Evolutionary conservation across 2,797 vertebrate genomes (phyloP).

Genomic region (Rhabdomys pumilio): DNA sequence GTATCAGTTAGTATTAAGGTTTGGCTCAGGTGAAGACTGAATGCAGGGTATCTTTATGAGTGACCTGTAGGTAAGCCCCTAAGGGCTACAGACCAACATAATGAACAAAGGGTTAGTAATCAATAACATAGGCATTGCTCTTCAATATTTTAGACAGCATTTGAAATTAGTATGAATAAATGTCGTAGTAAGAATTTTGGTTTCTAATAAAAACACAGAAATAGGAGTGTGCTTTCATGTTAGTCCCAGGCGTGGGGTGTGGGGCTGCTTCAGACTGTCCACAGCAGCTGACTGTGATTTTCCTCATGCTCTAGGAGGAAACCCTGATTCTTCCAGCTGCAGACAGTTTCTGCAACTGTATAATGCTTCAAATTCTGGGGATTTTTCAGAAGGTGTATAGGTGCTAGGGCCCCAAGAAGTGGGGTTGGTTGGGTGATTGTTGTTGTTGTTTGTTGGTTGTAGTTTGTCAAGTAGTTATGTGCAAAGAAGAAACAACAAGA

Average conservation of each 20-base stretch:
- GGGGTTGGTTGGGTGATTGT: background rate
- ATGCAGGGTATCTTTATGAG: background rate
- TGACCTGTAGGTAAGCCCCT: background rate
- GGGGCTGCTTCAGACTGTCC: background rate
- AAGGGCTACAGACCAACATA: background rate
- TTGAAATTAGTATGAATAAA: background rate
- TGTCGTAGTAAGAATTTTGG: background rate
- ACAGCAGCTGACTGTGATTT: background rate
- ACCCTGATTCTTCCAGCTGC: background rate
- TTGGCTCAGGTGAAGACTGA: background rate
- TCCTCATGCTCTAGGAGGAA: background rate
- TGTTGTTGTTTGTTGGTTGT: background rate
- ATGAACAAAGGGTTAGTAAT: background rate
- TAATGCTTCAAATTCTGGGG: background rate
- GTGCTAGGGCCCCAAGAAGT: background rate
- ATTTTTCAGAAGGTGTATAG: background rate
- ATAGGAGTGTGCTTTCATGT: background rate
- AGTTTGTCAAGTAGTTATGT: background rate
- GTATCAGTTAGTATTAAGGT: background rate
- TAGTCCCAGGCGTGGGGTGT: background rate
- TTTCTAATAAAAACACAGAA: background rate
- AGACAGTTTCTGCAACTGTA: background rate
- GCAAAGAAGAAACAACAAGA: background rate
- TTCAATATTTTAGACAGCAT: background rate
- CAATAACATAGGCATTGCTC: background rate